Conservation (phyloP, 2,113 vertebrate species). For the Pleuronectes platessa region DNA sequence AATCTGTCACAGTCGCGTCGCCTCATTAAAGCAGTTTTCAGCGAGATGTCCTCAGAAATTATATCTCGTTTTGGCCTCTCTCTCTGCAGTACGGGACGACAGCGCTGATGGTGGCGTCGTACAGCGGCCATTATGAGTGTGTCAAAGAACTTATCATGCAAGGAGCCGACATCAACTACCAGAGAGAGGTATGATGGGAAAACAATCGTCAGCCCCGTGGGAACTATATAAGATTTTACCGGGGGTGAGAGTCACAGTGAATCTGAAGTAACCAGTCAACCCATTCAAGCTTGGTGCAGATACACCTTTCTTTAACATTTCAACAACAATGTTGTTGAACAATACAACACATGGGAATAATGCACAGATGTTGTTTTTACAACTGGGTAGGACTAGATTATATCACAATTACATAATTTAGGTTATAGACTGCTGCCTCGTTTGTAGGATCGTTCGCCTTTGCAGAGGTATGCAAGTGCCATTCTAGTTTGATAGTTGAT, state of each 20-base stretch:
- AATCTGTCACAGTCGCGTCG: background rate
- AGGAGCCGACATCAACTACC: constrained; percentile 96
- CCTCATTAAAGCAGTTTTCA: constrained; percentile 49
- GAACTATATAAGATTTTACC: background rate
- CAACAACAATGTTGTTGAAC: no score
- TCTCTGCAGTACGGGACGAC: constrained; percentile 89
- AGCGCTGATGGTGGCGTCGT: constrained; percentile 95
- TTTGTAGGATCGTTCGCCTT: no score
- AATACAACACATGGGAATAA: no score
- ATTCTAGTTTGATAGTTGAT: background rate
- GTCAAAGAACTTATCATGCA: constrained; percentile 93
- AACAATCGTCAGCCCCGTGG: background rate
- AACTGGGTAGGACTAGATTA: no score
- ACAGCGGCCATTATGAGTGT: constrained; percentile 90
- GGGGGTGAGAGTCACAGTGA: background rate
- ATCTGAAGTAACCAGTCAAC: background rate
- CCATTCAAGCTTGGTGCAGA: no score
- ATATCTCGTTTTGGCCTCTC: background rate
- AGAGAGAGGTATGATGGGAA: constrained; percentile 89
- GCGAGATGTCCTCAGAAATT: background rate
- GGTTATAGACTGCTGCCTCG: no score
- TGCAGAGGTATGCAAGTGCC: no score
- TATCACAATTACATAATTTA: no score
- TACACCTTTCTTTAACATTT: no score
- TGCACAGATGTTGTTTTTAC: no score